These are phyloP conservation scores for Caenorhabditis elegans DNA, from an alignment of 1,140 invertebrate genomes.

Conservation along the genomic window DNA sequence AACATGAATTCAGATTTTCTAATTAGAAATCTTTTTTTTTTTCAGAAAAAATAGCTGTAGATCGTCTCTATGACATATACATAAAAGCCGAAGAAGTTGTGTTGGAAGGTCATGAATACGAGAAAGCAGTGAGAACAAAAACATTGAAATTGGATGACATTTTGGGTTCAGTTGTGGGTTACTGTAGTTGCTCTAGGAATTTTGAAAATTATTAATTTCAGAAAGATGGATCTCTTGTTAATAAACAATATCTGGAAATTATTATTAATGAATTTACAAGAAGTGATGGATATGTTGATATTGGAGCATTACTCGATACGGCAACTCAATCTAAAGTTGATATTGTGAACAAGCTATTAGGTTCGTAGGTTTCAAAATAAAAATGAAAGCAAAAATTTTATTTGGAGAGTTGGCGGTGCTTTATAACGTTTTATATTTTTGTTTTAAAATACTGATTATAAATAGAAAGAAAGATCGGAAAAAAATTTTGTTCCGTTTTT, in stretches of 20 bases:
- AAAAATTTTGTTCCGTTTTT: too few relatives aligned
- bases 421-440: too few relatives aligned
- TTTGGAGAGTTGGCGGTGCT: too few relatives aligned
- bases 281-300: background rate
- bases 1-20: too few relatives aligned
- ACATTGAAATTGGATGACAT: background rate
- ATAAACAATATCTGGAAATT: background rate
- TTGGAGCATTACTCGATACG: background rate
- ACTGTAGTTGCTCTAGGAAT: too few relatives aligned
- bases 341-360: background rate
- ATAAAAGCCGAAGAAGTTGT: background rate
- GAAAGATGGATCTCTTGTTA: background rate
- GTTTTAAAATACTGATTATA: too few relatives aligned
- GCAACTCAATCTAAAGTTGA: background rate
- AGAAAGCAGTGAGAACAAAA: background rate
- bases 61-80: constrained; percentile 6
- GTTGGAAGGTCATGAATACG: background rate
- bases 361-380: too few relatives aligned
- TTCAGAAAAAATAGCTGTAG: background rate
- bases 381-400: too few relatives aligned
- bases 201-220: background rate
- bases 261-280: background rate
- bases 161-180: background rate
- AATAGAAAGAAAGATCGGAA: too few relatives aligned
- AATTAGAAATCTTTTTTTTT: too few relatives aligned